Base-by-base conservation (phyloP, 1,140 invertebrate genomes). In the Drosophila chauvacae region DNA sequence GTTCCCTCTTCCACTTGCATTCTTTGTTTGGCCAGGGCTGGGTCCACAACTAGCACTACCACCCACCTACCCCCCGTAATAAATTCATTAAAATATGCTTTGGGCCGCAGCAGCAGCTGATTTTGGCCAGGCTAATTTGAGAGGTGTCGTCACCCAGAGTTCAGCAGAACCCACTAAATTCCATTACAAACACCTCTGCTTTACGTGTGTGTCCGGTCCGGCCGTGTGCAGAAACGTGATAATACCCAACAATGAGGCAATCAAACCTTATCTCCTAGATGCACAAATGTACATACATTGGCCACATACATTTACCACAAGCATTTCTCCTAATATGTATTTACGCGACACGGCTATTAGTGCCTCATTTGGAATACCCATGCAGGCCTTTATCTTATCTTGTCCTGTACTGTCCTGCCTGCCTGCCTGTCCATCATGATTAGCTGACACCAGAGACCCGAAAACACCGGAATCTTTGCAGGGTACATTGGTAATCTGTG, bases 11-110 rank as follows among this genome's bases (percentile, higher is more conserved):
- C 28, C 23, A 56, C 35, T 48, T 62, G 56, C 57, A 70, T 77
- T 62, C 64, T 47, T 63, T 78, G 59, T 78, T 78, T 78, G 65
- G n/a, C 47, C 30, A 77, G 50, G 64, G 57, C 42, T 60, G 62
- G 39, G 45, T 16, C 30, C 28, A 44, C 28, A 13, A 20, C 30
- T 39, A 56, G 18, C 33, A 20, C 50, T 16, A 37, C 23, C 23
- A 23, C 23, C 23, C 3, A 23, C 13, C 51, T 10, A 5, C 53
- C 37, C 20, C 18, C 35, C 37, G n/a, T 28, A 48, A 69, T 69
- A 50, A 42, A 53, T 53, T 56, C 20, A 42, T 77, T 72, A 30
- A 42, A 72, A 28, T 30, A 50, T 59, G 44, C 50, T 42, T n/a
- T 26, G 20, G 55, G 14, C 23, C 23, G 23, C 33, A 37, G 53